Evolutionary conservation across 2,113 vertebrate genomes (phyloP).

Genomic region (Falcunculus frontatus): DNA sequence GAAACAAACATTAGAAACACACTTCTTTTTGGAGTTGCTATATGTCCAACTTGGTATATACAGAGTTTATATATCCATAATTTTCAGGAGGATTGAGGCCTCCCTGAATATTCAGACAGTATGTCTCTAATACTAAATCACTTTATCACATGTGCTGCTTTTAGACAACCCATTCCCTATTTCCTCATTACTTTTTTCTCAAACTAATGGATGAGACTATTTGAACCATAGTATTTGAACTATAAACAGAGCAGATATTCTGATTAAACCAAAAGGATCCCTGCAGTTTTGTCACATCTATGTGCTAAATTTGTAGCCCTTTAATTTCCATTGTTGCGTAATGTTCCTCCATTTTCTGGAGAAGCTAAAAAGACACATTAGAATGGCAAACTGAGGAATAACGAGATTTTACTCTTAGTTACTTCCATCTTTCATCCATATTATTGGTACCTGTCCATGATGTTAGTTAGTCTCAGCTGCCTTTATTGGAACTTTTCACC

Average conservation of each 20-base stretch:
- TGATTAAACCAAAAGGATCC: not conserved
- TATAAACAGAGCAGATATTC: not conserved
- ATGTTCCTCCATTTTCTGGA: not conserved
- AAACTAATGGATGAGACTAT: not conserved
- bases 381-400: not conserved
- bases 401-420: not conserved
- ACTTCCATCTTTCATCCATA: not conserved
- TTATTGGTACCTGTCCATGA: not conserved
- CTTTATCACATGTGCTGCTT: constrained; percentile 20
- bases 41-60: not conserved
- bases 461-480: not conserved
- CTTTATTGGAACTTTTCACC: constrained; percentile 21
- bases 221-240: not conserved
- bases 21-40: too few relatives aligned
- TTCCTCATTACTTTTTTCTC: not conserved
- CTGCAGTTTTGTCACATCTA: not conserved
- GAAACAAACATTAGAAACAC: constrained; percentile 10
- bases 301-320: not conserved
- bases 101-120: not conserved
- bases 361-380: not conserved
- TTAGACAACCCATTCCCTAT: not conserved
- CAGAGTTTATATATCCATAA: not conserved
- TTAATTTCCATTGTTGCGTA: not conserved
- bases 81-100: not conserved
- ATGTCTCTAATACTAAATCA: not conserved